A percentile compares a stretch with the other conserved stretches of the same genome.
phyloP scores from a whole-genome alignment of 2,113 vertebrate genomes.

The Phyllostomus discolor region DNA sequence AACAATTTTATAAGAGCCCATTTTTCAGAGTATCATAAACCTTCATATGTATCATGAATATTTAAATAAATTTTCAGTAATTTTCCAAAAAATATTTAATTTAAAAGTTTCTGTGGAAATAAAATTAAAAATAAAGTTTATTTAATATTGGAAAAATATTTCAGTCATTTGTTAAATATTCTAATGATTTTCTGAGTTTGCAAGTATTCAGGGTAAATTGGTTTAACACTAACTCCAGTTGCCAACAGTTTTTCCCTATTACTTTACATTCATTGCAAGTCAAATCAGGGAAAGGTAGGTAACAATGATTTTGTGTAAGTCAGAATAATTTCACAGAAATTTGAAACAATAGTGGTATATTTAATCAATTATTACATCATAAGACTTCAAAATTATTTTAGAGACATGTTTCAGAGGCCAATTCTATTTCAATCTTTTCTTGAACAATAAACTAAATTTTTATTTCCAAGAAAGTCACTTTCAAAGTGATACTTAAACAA shows the following conservation, averaged over 20 bases:
- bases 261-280: neutral
- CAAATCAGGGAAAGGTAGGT: neutral
- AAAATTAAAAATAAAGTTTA: neutral
- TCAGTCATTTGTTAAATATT: neutral
- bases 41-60: neutral
- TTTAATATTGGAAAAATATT: neutral
- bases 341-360: neutral
- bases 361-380: neutral
- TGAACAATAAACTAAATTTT: neutral
- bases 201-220: neutral
- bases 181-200: neutral
- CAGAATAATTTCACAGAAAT: neutral
- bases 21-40: neutral
- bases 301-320: neutral
- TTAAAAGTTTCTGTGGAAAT: neutral
- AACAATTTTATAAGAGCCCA: neutral
- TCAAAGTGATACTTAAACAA: neutral
- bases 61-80: neutral
- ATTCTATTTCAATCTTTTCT: neutral
- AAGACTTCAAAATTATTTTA: neutral
- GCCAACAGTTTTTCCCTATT: neutral
- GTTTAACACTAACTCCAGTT: neutral
- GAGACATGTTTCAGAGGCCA: neutral
- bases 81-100: neutral
- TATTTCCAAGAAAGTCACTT: neutral